These are phyloP conservation scores for Acanthopagrus latus DNA, from an alignment of 2,797 vertebrate species.

Conservation along the genomic window DNA sequence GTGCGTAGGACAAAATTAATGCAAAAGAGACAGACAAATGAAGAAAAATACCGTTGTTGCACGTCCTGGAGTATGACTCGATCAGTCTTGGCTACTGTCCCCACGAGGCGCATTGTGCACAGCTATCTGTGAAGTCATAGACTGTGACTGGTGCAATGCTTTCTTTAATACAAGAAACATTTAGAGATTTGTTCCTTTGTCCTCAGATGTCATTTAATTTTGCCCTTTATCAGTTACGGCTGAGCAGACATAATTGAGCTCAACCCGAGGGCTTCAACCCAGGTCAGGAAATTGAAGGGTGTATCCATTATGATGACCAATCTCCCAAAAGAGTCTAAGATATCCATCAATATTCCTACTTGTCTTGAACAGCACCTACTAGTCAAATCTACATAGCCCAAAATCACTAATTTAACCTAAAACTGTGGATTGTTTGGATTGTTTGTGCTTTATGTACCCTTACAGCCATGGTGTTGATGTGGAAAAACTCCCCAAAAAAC, in stretches of 20 bases:
- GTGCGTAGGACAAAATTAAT: neutral
- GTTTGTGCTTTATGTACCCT: no score
- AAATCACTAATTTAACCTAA: no score
- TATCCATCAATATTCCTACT: neutral
- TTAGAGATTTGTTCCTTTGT: neutral
- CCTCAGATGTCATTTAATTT: neutral
- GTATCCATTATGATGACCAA: neutral
- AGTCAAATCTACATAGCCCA: neutral
- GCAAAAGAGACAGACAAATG: neutral
- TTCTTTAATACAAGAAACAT: neutral
- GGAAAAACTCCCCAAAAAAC: no score
- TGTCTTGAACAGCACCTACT: neutral
- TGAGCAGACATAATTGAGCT: neutral
- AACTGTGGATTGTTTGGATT: no score
- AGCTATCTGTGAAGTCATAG: neutral
- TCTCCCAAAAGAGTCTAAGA: neutral
- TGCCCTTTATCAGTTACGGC: neutral
- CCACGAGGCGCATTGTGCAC: neutral
- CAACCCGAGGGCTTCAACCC: neutral
- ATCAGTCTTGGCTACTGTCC: slow-evolving; percentile 5
- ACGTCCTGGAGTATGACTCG: neutral
- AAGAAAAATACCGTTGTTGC: neutral
- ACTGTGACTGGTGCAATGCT: neutral
- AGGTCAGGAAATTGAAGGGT: neutral
- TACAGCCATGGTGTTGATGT: no score